Evolutionary conservation across 2,888 invertebrate species (phyloP), one percentile per base, ranked within the genome.

Genomic region (Marronus borbonicus): DNA sequence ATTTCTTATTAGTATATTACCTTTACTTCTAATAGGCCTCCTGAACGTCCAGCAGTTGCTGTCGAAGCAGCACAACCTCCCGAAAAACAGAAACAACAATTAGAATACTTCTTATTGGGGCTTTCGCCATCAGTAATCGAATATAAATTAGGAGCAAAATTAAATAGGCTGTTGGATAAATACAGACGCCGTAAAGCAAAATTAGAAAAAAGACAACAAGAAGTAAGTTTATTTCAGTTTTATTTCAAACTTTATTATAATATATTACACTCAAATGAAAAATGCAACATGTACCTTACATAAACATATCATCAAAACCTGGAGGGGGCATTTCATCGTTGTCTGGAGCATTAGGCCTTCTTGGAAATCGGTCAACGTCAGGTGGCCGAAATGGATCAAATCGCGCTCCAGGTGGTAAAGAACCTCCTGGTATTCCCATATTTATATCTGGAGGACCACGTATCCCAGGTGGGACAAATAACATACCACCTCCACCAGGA

Each of bases 371-470:
- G 80, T 89, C 84, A 7, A 89, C 90, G 14, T 88, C 90, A 3
- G 89, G 90, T 0, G 96, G 96, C 0, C 94, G 93, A 86, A 96
- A 94, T 0, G 96, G 97, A 89, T 97, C 96, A 87, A 95, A 97
- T 77, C 96, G 91, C 2, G 96, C 95, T 14, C 95, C 95, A 0
- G 95, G 95, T 1, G 95, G 95, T 12, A 93, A 85, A 0, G 92
- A 89, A 10, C 92, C 93, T 44, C 87, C 86, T 20, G 87, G 84
- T 58, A 88, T 75, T 14, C 87, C 88, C 5, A 82, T 70, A 69
- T 81, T 82, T 12, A 81, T 83, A 62, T 84, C 84, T 8, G 84
- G 81, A 55, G 66, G 62, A 44, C 74, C 79, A 31, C 72, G 78
- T 14, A 82, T 81, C 52, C 83, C 86, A 66, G 92, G 92, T 0